phyloP scores from a whole-genome alignment of 2,797 vertebrate species.

The Alectoris magna region DNA sequence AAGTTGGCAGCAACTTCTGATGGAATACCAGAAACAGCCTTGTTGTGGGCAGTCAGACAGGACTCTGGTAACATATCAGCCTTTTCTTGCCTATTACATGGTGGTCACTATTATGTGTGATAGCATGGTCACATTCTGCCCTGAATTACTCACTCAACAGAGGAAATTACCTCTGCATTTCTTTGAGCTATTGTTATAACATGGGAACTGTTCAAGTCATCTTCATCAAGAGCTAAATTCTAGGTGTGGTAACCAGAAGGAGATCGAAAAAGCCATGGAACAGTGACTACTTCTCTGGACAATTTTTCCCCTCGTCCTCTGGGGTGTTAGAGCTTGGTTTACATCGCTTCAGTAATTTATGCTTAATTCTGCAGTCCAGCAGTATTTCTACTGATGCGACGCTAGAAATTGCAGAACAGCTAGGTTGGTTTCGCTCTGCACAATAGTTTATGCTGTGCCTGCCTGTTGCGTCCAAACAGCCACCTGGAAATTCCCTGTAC shows the following conservation, averaged over 20 bases:
- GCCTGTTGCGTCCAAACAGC: neutral
- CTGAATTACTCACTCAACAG: neutral
- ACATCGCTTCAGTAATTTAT: neutral
- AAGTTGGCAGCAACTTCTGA: neutral
- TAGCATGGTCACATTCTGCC: neutral
- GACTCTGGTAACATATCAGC: neutral
- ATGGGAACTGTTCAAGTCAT: neutral
- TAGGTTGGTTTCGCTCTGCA: neutral
- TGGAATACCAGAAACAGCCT: neutral
- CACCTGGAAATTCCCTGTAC: conserved; percentile 56
- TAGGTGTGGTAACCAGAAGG: neutral
- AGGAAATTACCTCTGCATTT: neutral
- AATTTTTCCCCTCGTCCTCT: neutral
- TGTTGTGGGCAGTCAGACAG: neutral
- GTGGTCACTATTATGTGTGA: neutral
- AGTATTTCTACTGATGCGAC: neutral
- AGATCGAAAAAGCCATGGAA: neutral
- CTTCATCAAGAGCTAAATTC: neutral
- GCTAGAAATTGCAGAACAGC: neutral
- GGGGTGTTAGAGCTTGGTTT: neutral
- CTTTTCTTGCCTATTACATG: neutral
- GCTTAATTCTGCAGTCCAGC: neutral
- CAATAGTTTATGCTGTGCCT: neutral
- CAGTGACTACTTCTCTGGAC: neutral
- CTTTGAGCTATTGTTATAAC: neutral